A percentile compares a stretch with the other conserved stretches of the same genome.
These are phyloP conservation scores for Talpa occidentalis DNA, from an alignment of 2,113 vertebrate genomes.

Conservation along the genomic window DNA sequence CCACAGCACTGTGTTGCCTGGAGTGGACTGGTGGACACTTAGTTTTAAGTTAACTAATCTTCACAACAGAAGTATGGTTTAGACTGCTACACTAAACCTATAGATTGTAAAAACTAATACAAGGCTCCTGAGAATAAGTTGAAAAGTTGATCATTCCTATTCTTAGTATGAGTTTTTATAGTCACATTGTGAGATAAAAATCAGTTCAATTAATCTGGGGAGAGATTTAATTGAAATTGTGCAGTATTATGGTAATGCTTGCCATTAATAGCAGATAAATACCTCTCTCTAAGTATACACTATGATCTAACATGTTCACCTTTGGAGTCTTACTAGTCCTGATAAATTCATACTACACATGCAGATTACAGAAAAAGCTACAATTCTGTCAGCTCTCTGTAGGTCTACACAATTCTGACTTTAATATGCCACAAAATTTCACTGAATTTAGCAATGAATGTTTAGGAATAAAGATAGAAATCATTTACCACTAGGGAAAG, in stretches of 20 bases:
- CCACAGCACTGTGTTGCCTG: not conserved
- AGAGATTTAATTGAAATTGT: conserved; percentile 2
- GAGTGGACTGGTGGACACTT: not conserved
- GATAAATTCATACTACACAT: not conserved
- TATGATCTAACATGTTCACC: not conserved
- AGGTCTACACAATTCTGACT: not conserved
- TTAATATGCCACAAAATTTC: not conserved
- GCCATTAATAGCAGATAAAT: not conserved
- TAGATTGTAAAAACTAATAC: not conserved
- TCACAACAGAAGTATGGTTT: not conserved
- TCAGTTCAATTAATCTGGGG: not conserved
- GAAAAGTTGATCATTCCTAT: not conserved
- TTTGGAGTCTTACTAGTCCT: conserved; percentile 24
- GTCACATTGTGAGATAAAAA: not conserved
- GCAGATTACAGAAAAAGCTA: not conserved
- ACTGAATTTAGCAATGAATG: conserved; percentile 40
- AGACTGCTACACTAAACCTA: not conserved
- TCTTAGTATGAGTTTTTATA: not conserved
- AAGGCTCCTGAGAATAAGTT: not conserved
- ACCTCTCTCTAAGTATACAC: not conserved
- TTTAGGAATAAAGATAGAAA: conserved; percentile 54
- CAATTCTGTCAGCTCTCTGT: not conserved
- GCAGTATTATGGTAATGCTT: not conserved
- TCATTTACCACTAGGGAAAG: not conserved
- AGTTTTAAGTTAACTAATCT: not conserved